A percentile compares a stretch with the other conserved stretches of the same genome.
Evolutionary conservation across 1,140 invertebrate genomes (phyloP).

Genomic region (Eulimnadia texana): DNA sequence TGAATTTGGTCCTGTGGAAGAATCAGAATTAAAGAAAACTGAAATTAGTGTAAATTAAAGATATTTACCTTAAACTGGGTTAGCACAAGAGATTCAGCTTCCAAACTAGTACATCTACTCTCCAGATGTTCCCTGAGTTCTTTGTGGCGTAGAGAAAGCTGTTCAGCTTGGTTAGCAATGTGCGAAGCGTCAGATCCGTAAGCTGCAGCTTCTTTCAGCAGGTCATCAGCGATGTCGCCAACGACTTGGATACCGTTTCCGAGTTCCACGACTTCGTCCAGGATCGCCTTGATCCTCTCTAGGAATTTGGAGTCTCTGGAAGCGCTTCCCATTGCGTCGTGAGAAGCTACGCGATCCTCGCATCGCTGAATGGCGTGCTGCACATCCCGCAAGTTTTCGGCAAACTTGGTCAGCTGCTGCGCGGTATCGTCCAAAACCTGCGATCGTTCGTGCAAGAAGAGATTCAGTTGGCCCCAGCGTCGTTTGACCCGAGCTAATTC

Average conservation of each 20-base stretch:
- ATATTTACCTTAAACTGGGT: slow-evolving; percentile 54
- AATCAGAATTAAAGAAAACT: slow-evolving; percentile 14
- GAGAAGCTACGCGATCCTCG: slow-evolving; percentile 72
- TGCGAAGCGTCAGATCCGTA: slow-evolving; percentile 48
- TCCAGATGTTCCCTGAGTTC: slow-evolving; percentile 60
- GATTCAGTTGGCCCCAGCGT: slow-evolving; percentile 79
- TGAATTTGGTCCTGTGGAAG: slow-evolving; percentile 57
- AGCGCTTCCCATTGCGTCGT: slow-evolving; percentile 60
- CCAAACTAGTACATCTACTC: slow-evolving; percentile 61
- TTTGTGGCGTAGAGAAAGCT: slow-evolving; percentile 57
- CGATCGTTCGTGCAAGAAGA: slow-evolving; percentile 41
- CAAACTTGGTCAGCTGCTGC: slow-evolving; percentile 53
- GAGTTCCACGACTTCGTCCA: slow-evolving; percentile 56
- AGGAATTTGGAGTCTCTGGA: slow-evolving; percentile 65
- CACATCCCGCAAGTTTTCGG: slow-evolving; percentile 66
- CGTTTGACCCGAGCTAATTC: slow-evolving; percentile 64
- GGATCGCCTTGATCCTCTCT: slow-evolving; percentile 59
- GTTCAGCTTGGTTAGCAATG: slow-evolving; percentile 60
- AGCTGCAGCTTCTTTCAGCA: slow-evolving; percentile 48
- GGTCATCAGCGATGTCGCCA: slow-evolving; percentile 51
- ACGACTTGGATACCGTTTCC: slow-evolving; percentile 59
- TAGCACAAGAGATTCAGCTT: slow-evolving; percentile 71
- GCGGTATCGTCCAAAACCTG: slow-evolving; percentile 71
- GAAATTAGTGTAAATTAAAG: neutral
- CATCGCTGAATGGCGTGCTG: slow-evolving; percentile 66